Evolutionary conservation across 2,797 vertebrate species (phyloP), one percentile per base, ranked within the genome.

Genomic region (Mormyrus hasselquistii): DNA sequence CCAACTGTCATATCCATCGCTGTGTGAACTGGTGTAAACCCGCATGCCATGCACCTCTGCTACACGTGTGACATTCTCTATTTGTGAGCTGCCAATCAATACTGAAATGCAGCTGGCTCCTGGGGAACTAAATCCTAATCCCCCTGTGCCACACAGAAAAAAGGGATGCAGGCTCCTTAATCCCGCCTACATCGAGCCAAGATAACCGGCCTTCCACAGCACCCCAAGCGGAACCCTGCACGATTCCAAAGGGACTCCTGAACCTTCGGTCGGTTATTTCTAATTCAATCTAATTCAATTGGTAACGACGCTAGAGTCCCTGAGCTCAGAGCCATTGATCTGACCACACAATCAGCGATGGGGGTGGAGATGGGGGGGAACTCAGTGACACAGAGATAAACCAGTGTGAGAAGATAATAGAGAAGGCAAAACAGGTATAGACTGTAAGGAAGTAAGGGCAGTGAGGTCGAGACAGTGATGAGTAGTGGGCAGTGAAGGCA

Each of bases 241-340:
- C 44, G 3, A 44, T 47, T 49, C 76, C 79, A 83, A 49, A 47
- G 41, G 41, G 79, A 49, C 16, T 49, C 41, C 47, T 83, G 79
- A 83, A 44, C 19, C 41, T 49, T 83, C n/a, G 41, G n/a, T 83
- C 41, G 10, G 44, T 44, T 83, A 83, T 44, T 83, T 83, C 38
- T 83, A 83, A 83, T 83, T 47, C 76, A 82, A 82, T 82, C 76
- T 49, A 44, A 49, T 34, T 73, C 65, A 73, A 73, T 73, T 44
- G 79, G n/a, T 83, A 44, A 83, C 1, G 2, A 49, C 44, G 9
- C 19, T 44, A 22, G 79, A 44, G 79, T 83, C n/a, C 19, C 79
- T 49, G 79, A 83, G 38, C 47, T 49, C 47, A 49, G 41, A 22
- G 44, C 19, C 41, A 83, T 83, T 83, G 79, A 49, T 83, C 47